A percentile compares a stretch with the other conserved stretches of the same genome.
Conservation (phyloP, 2,888 invertebrate species). For the Eurois occulta region DNA sequence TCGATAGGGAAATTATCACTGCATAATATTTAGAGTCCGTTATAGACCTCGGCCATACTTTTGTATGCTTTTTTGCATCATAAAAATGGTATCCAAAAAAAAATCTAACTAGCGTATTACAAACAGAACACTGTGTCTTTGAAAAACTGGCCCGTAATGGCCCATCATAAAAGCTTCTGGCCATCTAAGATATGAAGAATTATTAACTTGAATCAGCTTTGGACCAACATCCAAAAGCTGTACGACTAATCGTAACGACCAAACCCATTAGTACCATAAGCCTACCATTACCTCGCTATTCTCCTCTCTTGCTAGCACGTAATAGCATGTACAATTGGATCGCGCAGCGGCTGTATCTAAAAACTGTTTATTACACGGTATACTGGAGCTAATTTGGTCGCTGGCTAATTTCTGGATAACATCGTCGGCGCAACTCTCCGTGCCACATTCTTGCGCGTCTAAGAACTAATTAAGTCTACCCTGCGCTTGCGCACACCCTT, state of each 20-base stretch:
- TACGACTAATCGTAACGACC: conserved; percentile 29
- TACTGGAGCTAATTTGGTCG: conserved; percentile 74
- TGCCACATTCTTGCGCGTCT: conserved; percentile 84
- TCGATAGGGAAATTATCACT: background rate
- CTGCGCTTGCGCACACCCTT: conserved; percentile 70
- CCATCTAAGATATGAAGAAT: background rate
- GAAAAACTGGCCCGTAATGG: background rate
- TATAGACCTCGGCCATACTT: background rate
- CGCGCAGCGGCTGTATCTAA: conserved; percentile 55
- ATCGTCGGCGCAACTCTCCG: conserved; percentile 64
- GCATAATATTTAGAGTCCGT: background rate
- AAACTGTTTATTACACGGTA: conserved; percentile 65
- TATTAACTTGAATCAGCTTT: background rate
- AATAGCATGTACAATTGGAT: conserved; percentile 59
- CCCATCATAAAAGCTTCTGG: conserved; percentile 3
- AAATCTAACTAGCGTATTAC: no score
- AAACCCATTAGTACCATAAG: conserved; percentile 51
- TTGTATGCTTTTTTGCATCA: no score
- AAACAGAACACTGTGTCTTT: background rate
- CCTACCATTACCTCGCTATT: conserved; percentile 38
- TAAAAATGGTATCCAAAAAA: no score
- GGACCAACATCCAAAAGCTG: conserved; percentile 7
- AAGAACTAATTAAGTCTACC: conserved; percentile 85
- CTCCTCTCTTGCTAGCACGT: conserved; percentile 9
- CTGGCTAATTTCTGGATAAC: conserved; percentile 77